These are phyloP conservation scores for Hoplodrina ambigua DNA, from an alignment of 2,888 invertebrate genomes.

Conservation along the genomic window DNA sequence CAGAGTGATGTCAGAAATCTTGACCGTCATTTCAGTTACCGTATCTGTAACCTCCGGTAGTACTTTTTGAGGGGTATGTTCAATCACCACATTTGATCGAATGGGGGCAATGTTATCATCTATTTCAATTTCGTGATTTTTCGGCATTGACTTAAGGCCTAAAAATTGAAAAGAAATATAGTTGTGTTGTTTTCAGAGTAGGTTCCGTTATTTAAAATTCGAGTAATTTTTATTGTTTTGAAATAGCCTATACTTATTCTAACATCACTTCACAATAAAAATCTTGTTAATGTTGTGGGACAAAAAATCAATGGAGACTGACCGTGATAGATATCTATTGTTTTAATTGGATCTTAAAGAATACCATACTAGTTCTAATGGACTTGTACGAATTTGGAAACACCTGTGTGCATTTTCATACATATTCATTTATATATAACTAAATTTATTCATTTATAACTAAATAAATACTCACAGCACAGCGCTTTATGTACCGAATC, in stretches of 20 bases:
- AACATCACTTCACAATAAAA: too few species aligned
- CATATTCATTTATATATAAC: too few species aligned
- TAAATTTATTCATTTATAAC: too few species aligned
- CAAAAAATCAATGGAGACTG: too few species aligned
- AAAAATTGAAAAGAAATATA: conserved; percentile 17
- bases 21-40: conserved; percentile 3
- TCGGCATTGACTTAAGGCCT: conserved; percentile 16
- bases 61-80: conserved; percentile 16
- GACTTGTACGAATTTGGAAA: not conserved
- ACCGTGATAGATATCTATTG: too few species aligned
- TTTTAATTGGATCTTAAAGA: too few species aligned
- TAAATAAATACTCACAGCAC: conserved; percentile 73
- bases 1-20: conserved; percentile 8
- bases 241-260: too few species aligned
- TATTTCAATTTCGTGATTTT: conserved; percentile 1
- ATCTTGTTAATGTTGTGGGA: too few species aligned
- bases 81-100: conserved; percentile 2
- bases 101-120: not conserved
- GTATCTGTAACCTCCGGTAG: not conserved
- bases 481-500: conserved; percentile 73
- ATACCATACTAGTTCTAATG: too few species aligned
- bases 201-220: too few species aligned
- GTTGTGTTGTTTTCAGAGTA: too few species aligned
- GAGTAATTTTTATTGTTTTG: too few species aligned
- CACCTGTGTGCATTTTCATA: not conserved